phyloP scores from a whole-genome alignment of 2,888 invertebrate genomes.

The Drosophila meridionalis region DNA sequence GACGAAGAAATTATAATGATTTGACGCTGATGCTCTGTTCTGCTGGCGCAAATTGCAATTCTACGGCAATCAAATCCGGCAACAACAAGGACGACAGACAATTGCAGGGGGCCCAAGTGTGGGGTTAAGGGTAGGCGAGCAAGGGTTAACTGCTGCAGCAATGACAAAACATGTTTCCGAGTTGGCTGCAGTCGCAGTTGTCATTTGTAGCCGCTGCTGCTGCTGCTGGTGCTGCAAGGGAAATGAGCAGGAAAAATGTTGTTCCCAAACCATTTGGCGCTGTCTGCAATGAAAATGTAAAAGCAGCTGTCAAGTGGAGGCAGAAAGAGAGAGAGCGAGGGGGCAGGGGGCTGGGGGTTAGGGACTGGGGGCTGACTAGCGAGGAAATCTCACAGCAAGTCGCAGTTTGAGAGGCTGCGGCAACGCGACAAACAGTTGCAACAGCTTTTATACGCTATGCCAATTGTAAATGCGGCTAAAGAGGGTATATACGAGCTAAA shows the following conservation, averaged over 20 bases:
- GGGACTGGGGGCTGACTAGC: too few species aligned
- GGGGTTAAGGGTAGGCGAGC: conserved; percentile 36
- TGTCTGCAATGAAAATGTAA: conserved; percentile 73
- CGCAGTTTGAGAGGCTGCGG: conserved; percentile 25
- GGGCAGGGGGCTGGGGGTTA: too few species aligned
- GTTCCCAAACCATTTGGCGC: conserved; percentile 33
- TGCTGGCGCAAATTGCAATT: conserved; percentile 80
- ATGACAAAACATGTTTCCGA: conserved; percentile 80
- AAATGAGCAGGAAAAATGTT: conserved; percentile 75
- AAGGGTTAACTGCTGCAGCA: conserved; percentile 75
- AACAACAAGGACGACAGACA: conserved; percentile 57
- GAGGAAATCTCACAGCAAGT: conserved; percentile 6
- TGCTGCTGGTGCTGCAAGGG: conserved; percentile 52
- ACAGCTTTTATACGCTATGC: conserved; percentile 2
- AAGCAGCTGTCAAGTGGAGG: conserved; percentile 40
- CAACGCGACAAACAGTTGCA: conserved; percentile 29
- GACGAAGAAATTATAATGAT: conserved; percentile 77
- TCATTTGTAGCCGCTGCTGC: conserved; percentile 16
- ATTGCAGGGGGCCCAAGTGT: conserved; percentile 22
- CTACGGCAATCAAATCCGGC: conserved; percentile 79
- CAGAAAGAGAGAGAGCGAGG: background rate
- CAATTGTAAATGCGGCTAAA: background rate
- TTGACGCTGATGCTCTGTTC: conserved; percentile 79
- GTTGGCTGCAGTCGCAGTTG: conserved; percentile 51
- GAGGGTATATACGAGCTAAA: background rate